Percentiles rank a stretch among this genome's conserved stretches.
phyloP scores from a whole-genome alignment of 2,113 vertebrate species.

The Thamnophis sirtalis region DNA sequence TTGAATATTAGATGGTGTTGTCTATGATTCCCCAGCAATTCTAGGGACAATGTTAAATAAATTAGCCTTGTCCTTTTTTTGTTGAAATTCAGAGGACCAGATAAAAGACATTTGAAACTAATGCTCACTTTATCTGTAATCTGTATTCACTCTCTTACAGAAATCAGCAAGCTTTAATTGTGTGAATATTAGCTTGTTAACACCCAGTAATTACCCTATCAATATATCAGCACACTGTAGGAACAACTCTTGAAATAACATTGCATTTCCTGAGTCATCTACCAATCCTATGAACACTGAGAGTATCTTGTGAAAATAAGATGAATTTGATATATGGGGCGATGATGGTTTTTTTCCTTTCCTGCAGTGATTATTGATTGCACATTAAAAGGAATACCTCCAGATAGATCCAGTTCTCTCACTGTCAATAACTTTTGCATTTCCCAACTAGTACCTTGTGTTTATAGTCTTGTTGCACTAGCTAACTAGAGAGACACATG shows the following conservation, averaged over 20 bases:
- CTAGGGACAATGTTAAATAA: neutral
- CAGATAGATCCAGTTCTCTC: neutral
- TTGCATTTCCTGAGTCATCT: neutral
- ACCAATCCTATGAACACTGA: neutral
- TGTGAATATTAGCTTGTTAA: neutral
- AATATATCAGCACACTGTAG: neutral
- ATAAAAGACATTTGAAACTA: neutral
- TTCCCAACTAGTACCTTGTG: neutral
- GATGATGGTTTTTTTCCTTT: no score
- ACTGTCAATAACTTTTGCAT: neutral
- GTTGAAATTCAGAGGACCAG: neutral
- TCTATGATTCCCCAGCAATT: neutral
- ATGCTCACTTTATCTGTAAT: neutral
- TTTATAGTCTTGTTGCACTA: neutral
- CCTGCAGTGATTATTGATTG: neutral
- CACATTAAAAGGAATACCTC: neutral
- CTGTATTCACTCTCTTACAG: neutral
- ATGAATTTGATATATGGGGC: neutral
- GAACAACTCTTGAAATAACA: neutral
- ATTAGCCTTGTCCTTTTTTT: neutral
- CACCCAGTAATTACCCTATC: neutral
- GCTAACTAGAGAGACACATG: neutral
- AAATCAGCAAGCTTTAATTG: neutral
- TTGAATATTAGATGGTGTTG: neutral
- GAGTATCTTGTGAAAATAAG: neutral